A percentile compares a stretch with the other conserved stretches of the same genome.
Conservation (phyloP, 2,888 invertebrate genomes). For the Xestia c-nigrum region DNA sequence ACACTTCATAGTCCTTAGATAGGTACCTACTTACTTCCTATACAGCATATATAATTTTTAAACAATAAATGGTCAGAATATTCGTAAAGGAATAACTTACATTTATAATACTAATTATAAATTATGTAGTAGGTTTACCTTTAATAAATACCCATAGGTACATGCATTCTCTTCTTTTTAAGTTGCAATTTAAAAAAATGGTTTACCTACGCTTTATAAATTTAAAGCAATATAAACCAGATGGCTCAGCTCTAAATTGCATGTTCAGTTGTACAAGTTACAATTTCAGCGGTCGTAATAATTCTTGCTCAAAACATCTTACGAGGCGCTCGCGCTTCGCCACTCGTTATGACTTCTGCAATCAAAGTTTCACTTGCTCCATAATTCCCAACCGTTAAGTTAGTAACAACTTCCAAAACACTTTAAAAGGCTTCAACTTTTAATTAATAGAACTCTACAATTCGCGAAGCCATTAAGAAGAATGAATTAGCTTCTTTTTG, state of each 20-base stretch:
- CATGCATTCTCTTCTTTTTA: no score
- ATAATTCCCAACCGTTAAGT: constrained; percentile 68
- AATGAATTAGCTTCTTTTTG: constrained; percentile 69
- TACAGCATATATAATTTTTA: neutral
- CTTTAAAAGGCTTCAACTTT: constrained; percentile 69
- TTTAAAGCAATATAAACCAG: constrained; percentile 25
- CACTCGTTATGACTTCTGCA: constrained; percentile 52
- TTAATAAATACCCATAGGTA: no score
- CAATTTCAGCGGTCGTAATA: constrained; percentile 46
- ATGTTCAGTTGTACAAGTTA: constrained; percentile 42
- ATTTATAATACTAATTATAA: no score
- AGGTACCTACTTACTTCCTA: neutral
- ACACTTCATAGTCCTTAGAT: neutral
- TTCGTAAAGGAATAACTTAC: neutral
- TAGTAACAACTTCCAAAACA: constrained; percentile 70
- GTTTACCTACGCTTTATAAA: neutral
- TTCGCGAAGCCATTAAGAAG: constrained; percentile 67
- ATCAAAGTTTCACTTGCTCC: constrained; percentile 62
- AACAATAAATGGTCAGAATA: neutral
- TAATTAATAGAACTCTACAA: constrained; percentile 71
- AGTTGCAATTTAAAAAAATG: no score
- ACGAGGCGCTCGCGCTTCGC: constrained; percentile 61
- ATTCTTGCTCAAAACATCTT: constrained; percentile 64
- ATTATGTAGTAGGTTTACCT: no score
- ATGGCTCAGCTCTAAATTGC: constrained; percentile 42